Evolutionary conservation across 2,888 invertebrate species (phyloP).

Genomic region (Leptinotarsa rubiginosa): DNA sequence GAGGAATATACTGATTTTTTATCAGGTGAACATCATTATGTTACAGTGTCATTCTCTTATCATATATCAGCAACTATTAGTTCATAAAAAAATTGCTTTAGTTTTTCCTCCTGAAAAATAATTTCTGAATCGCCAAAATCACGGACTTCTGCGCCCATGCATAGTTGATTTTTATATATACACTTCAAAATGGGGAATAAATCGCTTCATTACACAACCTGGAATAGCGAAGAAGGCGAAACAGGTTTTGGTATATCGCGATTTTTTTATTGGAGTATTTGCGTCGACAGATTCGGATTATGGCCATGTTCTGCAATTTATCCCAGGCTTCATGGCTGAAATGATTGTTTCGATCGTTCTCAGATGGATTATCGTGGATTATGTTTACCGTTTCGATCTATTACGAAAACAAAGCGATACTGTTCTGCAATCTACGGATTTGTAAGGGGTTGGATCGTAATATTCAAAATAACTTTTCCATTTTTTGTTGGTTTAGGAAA

Average conservation of each 20-base stretch:
- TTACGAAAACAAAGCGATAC: slow-evolving; percentile 20
- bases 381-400: slow-evolving; percentile 24
- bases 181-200: slow-evolving; percentile 7
- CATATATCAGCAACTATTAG: too few species aligned
- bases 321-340: slow-evolving; percentile 3
- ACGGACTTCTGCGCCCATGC: background rate
- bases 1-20: too few species aligned
- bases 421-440: background rate
- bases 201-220: slow-evolving; percentile 11
- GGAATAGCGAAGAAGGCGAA: background rate
- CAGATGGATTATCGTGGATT: slow-evolving; percentile 27
- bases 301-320: slow-evolving; percentile 18
- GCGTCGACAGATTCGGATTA: slow-evolving; percentile 31
- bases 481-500: background rate
- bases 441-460: too few species aligned
- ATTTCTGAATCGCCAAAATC: too few species aligned
- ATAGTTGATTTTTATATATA: background rate
- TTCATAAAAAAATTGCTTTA: too few species aligned
- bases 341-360: slow-evolving; percentile 22
- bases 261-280: slow-evolving; percentile 32
- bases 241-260: slow-evolving; percentile 7
- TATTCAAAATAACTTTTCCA: background rate
- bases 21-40: too few species aligned
- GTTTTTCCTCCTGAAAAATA: too few species aligned
- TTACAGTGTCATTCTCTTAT: too few species aligned